Evolutionary conservation across 2,888 invertebrate species (phyloP).

Genomic region (Watsonalla binaria): DNA sequence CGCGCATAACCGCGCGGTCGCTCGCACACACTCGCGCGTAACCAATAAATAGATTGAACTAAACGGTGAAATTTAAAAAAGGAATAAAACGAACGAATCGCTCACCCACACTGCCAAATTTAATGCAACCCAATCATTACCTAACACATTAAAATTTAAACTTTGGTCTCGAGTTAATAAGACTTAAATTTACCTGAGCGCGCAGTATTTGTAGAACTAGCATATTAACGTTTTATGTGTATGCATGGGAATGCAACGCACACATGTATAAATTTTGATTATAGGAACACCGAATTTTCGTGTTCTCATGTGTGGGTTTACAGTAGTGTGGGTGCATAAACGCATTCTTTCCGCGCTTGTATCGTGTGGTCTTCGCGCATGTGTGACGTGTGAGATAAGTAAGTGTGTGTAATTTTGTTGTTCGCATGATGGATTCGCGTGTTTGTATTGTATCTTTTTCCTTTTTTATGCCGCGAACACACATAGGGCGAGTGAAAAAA

Average conservation of each 20-base stretch:
- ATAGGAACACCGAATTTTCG: slow-evolving; percentile 71
- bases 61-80: slow-evolving; percentile 80
- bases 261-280: slow-evolving; percentile 60
- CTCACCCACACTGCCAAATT: slow-evolving; percentile 52
- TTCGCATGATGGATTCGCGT: slow-evolving; percentile 70
- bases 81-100: slow-evolving; percentile 75
- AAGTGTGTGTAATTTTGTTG: slow-evolving; percentile 60
- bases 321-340: slow-evolving; percentile 39
- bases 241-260: slow-evolving; percentile 60
- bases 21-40: slow-evolving; percentile 62
- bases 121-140: slow-evolving; percentile 74
- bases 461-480: slow-evolving; percentile 55
- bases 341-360: slow-evolving; percentile 62
- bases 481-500: slow-evolving; percentile 71
- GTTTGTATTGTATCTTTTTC: slow-evolving; percentile 70
- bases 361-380: slow-evolving; percentile 34
- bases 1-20: slow-evolving; percentile 34
- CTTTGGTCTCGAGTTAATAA: slow-evolving; percentile 21
- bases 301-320: slow-evolving; percentile 37
- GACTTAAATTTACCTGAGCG: slow-evolving; percentile 29
- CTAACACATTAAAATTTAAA: slow-evolving; percentile 21
- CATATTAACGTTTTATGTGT: slow-evolving; percentile 56
- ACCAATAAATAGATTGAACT: slow-evolving; percentile 79
- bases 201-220: slow-evolving; percentile 57
- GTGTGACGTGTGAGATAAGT: slow-evolving; percentile 34